These are phyloP conservation scores for Ciconia maguari DNA, from an alignment of 2,113 vertebrate genomes.

Conservation along the genomic window DNA sequence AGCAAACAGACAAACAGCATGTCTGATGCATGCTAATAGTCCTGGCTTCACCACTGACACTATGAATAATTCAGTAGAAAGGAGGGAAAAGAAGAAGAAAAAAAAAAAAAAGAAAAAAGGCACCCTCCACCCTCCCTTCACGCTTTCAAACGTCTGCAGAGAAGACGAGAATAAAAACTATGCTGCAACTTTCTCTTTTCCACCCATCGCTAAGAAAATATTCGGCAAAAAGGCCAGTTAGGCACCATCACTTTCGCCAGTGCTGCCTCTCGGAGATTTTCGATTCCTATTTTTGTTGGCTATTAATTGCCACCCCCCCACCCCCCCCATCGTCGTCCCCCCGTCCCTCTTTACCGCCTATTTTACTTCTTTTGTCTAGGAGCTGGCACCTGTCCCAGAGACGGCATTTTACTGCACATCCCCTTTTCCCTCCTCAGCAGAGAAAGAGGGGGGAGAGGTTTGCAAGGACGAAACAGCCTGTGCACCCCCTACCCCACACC, in stretches of 20 bases:
- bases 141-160: constrained; percentile 73
- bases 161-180: constrained; percentile 65
- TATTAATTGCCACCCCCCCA: background rate
- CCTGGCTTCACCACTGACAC: constrained; percentile 79
- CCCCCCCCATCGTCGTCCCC: background rate
- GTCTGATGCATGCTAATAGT: constrained; percentile 90
- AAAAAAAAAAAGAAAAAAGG: background rate
- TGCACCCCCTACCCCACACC: background rate
- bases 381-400: constrained; percentile 85
- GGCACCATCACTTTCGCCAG: background rate
- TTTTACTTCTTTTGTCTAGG: constrained; percentile 81
- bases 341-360: constrained; percentile 69
- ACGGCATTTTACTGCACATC: constrained; percentile 74
- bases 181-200: constrained; percentile 40
- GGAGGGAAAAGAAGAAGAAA: constrained; percentile 47
- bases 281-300: constrained; percentile 41
- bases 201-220: constrained; percentile 3
- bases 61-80: constrained; percentile 90
- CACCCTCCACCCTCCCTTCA: constrained; percentile 4
- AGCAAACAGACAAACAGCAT: constrained; percentile 90
- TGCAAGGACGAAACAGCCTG: background rate
- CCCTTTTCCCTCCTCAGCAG: constrained; percentile 69
- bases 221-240: background rate
- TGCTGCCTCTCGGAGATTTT: background rate
- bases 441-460: constrained; percentile 44